Conservation (phyloP, 2,888 invertebrate genomes). For the Diaphora mendica region DNA sequence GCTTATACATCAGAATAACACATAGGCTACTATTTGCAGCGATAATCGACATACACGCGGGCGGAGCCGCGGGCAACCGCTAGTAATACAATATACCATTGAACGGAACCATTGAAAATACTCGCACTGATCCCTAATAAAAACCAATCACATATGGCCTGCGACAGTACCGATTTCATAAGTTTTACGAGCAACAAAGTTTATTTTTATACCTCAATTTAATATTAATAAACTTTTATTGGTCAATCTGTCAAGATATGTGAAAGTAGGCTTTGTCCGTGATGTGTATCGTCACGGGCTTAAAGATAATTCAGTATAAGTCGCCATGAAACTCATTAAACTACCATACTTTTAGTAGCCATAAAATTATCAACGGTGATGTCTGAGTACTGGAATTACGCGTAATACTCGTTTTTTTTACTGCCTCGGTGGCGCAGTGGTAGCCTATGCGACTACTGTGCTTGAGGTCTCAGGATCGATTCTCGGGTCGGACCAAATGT, state of each 20-base stretch:
- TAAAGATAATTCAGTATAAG: conserved; percentile 25
- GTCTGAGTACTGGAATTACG: background rate
- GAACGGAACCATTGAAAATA: too few species aligned
- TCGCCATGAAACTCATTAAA: conserved; percentile 15
- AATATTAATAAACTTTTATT: conserved; percentile 20
- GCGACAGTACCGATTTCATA: conserved; percentile 5
- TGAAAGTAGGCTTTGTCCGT: conserved; percentile 23
- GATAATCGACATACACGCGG: too few species aligned
- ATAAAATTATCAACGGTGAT: conserved; percentile 31
- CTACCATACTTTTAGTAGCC: conserved; percentile 19
- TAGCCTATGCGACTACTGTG: too few species aligned
- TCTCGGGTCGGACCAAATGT: too few species aligned
- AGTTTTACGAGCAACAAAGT: conserved; percentile 20
- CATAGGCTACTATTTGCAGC: too few species aligned
- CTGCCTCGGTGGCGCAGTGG: too few species aligned
- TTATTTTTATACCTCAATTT: conserved; percentile 21
- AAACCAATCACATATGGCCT: background rate
- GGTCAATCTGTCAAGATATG: conserved; percentile 30
- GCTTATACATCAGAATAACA: too few species aligned
- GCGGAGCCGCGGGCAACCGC: too few species aligned
- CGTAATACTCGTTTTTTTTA: background rate
- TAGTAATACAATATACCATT: too few species aligned
- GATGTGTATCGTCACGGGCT: conserved; percentile 13
- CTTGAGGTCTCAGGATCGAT: too few species aligned
- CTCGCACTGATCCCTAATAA: background rate